phyloP scores from a whole-genome alignment of 2,113 vertebrate genomes.

The Calidris pugnax region DNA sequence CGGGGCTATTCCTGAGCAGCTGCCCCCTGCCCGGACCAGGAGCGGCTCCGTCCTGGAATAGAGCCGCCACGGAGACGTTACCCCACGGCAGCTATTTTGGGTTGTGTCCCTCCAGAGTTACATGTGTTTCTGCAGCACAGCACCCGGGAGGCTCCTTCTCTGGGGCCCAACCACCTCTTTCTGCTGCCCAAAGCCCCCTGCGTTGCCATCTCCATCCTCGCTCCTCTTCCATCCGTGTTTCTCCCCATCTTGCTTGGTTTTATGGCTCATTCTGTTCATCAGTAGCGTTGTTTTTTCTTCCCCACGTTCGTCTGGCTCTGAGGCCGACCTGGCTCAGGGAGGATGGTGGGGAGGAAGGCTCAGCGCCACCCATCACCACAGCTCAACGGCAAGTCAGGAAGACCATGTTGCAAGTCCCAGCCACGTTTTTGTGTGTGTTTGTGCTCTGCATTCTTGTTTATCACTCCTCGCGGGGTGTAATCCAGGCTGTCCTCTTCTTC shows the following conservation, averaged over 20 bases:
- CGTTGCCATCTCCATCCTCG: not conserved
- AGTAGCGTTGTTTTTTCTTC: not conserved
- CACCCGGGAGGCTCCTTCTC: not conserved
- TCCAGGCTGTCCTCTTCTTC: not conserved
- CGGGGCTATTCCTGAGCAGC: not conserved
- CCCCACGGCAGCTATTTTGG: not conserved
- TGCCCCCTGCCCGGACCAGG: not conserved
- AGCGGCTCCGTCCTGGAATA: not conserved
- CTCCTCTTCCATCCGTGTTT: not conserved
- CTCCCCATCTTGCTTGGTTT: not conserved
- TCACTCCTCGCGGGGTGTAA: not conserved
- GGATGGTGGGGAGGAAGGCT: not conserved
- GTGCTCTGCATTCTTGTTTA: not conserved
- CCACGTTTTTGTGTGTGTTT: not conserved
- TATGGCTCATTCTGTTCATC: not conserved
- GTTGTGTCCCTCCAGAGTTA: not conserved
- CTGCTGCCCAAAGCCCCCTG: not conserved
- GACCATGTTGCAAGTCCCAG: not conserved
- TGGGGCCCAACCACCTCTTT: not conserved
- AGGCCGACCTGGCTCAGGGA: not conserved
- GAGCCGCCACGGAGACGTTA: rapidly evolving
- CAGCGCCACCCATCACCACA: rapidly evolving
- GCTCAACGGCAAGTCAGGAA: rapidly evolving
- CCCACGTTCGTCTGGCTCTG: rapidly evolving
- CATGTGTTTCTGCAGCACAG: not conserved